Percentiles rank a stretch among this genome's conserved stretches.
phyloP scores from a whole-genome alignment of 64 coral and sea anemone genomes.

The Pocillopora verrucosa region DNA sequence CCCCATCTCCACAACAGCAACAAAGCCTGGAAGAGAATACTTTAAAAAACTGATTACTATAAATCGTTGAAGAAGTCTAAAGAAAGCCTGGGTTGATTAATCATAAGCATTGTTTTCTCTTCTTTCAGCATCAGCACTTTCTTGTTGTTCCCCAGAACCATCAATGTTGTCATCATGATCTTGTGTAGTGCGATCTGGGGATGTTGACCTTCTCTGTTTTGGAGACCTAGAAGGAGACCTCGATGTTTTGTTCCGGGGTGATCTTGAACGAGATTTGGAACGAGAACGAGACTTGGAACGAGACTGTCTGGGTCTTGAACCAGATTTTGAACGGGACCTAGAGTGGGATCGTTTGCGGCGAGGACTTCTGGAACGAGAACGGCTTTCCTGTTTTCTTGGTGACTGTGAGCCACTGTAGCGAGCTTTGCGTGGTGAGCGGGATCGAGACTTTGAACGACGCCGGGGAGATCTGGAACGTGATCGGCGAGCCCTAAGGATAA shows the following conservation, averaged over 20 bases:
- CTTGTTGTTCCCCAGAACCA: background rate
- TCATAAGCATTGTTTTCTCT: constrained; percentile 10
- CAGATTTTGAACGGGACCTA: constrained; percentile 58
- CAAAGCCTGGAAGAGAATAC: constrained; percentile 61
- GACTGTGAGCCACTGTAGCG: constrained; percentile 15
- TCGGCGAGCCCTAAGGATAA: constrained; percentile 33
- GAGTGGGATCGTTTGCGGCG: constrained; percentile 30
- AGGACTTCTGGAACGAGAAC: constrained; percentile 41
- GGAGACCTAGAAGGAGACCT: constrained; percentile 79
- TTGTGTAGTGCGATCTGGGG: constrained; percentile 26
- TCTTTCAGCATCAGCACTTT: background rate
- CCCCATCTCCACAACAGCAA: constrained; percentile 36
- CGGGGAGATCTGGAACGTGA: constrained; percentile 36
- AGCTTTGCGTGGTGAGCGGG: constrained; percentile 30
- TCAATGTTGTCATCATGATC: constrained; percentile 26
- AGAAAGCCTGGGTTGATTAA: constrained; percentile 21
- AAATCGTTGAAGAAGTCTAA: constrained; percentile 10
- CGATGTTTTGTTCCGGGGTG: constrained; percentile 58
- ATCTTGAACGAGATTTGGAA: constrained; percentile 58
- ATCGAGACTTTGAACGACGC: constrained; percentile 34
- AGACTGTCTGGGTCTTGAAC: constrained; percentile 64
- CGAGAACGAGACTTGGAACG: constrained; percentile 64
- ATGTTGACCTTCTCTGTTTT: constrained; percentile 35
- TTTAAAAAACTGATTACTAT: constrained; percentile 37
- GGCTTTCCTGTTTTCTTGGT: constrained; percentile 43